Evolutionary conservation across 2,888 invertebrate species (phyloP).

Genomic region (Heliconius sara): DNA sequence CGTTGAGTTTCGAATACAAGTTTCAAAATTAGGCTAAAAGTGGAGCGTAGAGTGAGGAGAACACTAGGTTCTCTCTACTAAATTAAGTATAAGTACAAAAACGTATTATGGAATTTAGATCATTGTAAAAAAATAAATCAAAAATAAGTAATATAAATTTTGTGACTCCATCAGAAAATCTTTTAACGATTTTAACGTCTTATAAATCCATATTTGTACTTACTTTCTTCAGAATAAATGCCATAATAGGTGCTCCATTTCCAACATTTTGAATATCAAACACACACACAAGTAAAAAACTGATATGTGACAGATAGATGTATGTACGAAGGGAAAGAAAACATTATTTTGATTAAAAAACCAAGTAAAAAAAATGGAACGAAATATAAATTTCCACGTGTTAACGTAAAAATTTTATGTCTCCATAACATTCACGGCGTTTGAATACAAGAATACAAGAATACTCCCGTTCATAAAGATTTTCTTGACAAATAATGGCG

Average conservation of each 20-base stretch:
- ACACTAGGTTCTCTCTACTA: neutral
- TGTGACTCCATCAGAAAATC: too few species aligned
- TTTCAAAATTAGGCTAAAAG: neutral
- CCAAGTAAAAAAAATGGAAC: neutral
- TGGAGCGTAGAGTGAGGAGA: neutral
- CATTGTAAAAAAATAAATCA: too few species aligned
- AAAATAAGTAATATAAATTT: too few species aligned
- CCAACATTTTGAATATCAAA: neutral
- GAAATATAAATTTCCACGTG: conserved; percentile 41
- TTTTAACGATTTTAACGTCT: too few species aligned
- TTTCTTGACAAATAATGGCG: conserved; percentile 62
- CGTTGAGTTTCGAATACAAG: neutral
- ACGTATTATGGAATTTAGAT: neutral
- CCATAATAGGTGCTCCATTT: neutral
- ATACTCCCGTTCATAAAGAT: conserved; percentile 62
- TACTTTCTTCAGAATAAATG: too few species aligned
- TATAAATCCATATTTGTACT: too few species aligned
- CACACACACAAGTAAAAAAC: neutral
- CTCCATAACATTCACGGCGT: conserved; percentile 48
- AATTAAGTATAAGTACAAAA: neutral
- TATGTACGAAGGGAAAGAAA: neutral
- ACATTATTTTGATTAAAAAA: neutral
- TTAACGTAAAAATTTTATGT: conserved; percentile 48
- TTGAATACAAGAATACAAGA: conserved; percentile 44
- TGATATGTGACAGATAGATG: too few species aligned